Conservation (phyloP, 2,888 invertebrate species). For the Oxytorus armatus region DNA sequence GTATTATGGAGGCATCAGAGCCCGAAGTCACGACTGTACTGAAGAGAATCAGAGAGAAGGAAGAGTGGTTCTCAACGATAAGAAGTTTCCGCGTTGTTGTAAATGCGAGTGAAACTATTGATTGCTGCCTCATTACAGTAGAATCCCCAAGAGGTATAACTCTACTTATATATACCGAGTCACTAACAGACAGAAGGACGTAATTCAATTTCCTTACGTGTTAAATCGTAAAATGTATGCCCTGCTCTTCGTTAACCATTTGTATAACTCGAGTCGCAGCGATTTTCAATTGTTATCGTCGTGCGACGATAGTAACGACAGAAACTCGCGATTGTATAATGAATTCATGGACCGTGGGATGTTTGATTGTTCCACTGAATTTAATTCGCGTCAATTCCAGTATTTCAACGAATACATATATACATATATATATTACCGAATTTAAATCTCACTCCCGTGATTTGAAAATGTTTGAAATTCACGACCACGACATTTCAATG, state of each 20-base stretch:
- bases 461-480: too few species aligned
- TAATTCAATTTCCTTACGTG: neutral
- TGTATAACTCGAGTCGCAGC: neutral
- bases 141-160: neutral
- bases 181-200: neutral
- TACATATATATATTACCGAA: too few species aligned
- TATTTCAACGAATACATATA: neutral
- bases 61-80: slow-evolving; percentile 61
- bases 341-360: neutral
- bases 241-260: neutral
- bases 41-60: slow-evolving; percentile 29
- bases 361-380: slow-evolving; percentile 40
- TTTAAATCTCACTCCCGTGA: too few species aligned
- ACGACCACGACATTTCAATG: too few species aligned
- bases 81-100: slow-evolving; percentile 50
- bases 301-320: neutral
- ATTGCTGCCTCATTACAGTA: slow-evolving; percentile 59
- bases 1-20: slow-evolving; percentile 6
- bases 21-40: slow-evolving; percentile 26
- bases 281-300: slow-evolving; percentile 12
- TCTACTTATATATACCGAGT: neutral
- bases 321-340: slow-evolving; percentile 40
- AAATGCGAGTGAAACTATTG: slow-evolving; percentile 56
- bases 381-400: slow-evolving; percentile 2
- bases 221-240: neutral